Evolutionary conservation across 2,797 vertebrate genomes (phyloP).

Genomic region (Austrolebias charrua): DNA sequence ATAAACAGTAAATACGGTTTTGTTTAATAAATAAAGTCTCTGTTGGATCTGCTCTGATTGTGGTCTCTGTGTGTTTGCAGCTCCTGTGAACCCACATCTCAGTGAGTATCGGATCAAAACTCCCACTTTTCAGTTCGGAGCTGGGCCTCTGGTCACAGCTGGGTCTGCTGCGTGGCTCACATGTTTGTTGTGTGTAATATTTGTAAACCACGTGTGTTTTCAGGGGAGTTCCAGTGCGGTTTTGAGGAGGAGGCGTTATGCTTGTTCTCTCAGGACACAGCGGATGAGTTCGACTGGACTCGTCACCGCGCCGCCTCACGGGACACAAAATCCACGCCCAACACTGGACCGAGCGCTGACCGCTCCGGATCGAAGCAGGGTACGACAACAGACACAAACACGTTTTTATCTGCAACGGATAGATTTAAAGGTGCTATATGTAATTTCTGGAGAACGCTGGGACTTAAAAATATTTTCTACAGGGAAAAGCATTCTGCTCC

Average conservation of each 20-base stretch:
- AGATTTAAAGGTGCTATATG: too few species aligned
- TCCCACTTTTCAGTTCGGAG: background rate
- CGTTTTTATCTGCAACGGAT: too few species aligned
- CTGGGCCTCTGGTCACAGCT: too few species aligned
- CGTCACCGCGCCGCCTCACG: constrained; percentile 90
- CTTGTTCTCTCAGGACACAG: constrained; percentile 93
- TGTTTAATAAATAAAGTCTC: too few species aligned
- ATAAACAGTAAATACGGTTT: too few species aligned
- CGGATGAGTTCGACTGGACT: constrained; percentile 94
- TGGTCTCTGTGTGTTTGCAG: constrained; percentile 48
- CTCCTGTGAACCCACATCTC: constrained; percentile 75
- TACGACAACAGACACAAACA: constrained; percentile 51
- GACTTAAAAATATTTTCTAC: too few species aligned
- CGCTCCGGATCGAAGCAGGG: constrained; percentile 91
- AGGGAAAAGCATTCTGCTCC: too few species aligned
- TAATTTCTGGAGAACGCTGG: too few species aligned
- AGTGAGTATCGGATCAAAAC: constrained; percentile 60
- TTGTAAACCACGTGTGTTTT: constrained; percentile 14
- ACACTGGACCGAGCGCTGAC: constrained; percentile 91
- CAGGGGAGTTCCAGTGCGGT: constrained; percentile 94
- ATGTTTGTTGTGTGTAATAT: constrained; percentile 12
- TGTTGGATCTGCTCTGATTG: constrained; percentile 7
- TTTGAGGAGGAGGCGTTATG: constrained; percentile 94
- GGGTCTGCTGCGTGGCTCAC: background rate
- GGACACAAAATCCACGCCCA: constrained; percentile 92